Conservation (phyloP, 1,140 invertebrate genomes). For the Diorhabda carinulata region DNA sequence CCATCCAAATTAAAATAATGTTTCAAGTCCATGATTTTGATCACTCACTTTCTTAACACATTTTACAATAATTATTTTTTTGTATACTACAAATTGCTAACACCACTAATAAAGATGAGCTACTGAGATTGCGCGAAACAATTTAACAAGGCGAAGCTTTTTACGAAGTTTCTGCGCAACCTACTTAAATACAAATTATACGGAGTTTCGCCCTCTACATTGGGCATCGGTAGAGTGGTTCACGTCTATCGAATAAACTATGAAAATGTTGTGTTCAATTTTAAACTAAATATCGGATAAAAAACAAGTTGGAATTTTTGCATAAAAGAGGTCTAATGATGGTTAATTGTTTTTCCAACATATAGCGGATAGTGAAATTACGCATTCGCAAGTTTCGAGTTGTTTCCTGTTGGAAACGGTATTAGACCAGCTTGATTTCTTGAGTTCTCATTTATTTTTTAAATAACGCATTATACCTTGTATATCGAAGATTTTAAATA, state of each 20-base stretch:
- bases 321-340: no score
- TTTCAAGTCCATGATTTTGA: neutral
- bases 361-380: no score
- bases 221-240: neutral
- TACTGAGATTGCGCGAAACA: constrained; percentile 5
- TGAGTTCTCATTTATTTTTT: no score
- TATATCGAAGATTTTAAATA: no score
- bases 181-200: neutral
- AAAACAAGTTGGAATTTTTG: no score
- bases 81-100: constrained; percentile 10
- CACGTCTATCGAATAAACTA: neutral
- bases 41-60: constrained; percentile 9
- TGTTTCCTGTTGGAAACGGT: no score
- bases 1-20: neutral
- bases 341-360: no score
- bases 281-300: no score
- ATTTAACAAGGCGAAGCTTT: neutral
- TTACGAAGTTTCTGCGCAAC: neutral
- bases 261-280: neutral
- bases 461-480: no score
- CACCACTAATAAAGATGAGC: neutral
- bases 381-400: no score
- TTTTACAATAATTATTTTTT: constrained; percentile 7
- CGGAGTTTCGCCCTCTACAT: neutral
- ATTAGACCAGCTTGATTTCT: no score